These are phyloP conservation scores for Atta texana DNA, from an alignment of 1,140 invertebrate species.

Conservation along the genomic window DNA sequence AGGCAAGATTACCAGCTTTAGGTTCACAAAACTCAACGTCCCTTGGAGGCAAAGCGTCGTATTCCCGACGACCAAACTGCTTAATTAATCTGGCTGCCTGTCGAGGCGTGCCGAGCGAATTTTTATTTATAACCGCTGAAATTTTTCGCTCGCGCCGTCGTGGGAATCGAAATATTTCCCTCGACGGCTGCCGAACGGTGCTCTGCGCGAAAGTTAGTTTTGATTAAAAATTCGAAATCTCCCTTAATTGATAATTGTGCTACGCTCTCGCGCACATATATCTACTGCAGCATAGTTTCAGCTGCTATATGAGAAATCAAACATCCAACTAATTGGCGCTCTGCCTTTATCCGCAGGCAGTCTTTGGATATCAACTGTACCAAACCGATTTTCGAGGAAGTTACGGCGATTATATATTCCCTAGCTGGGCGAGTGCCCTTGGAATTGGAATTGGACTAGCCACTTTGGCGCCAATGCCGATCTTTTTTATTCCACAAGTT, in stretches of 20 bases:
- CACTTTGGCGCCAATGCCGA: constrained; percentile 89
- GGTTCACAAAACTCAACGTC: constrained; percentile 8
- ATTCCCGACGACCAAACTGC: constrained; percentile 44
- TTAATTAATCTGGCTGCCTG: constrained; percentile 58
- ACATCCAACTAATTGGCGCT: not conserved
- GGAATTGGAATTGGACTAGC: constrained; percentile 90
- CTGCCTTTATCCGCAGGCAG: constrained; percentile 85
- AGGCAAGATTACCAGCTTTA: constrained; percentile 24
- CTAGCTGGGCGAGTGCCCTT: constrained; percentile 89
- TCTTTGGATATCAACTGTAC: constrained; percentile 90
- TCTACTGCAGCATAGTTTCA: not conserved
- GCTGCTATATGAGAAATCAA: constrained; percentile 5
- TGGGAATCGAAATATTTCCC: constrained; percentile 42
- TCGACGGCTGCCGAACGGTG: constrained; percentile 6
- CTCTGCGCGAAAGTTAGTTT: constrained; percentile 10
- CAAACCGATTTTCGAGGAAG: constrained; percentile 87
- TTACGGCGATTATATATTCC: constrained; percentile 89
- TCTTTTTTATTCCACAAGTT: constrained; percentile 86
- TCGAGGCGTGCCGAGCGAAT: constrained; percentile 46
- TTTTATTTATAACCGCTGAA: constrained; percentile 55
- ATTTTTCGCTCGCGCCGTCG: constrained; percentile 23
- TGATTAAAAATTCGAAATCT: constrained; percentile 71
- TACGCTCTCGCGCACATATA: not conserved
- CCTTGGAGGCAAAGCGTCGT: constrained; percentile 38
- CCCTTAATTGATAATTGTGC: constrained; percentile 66